Base-by-base conservation (phyloP, 2,797 vertebrate species). In the Nannoperca obscura region DNA sequence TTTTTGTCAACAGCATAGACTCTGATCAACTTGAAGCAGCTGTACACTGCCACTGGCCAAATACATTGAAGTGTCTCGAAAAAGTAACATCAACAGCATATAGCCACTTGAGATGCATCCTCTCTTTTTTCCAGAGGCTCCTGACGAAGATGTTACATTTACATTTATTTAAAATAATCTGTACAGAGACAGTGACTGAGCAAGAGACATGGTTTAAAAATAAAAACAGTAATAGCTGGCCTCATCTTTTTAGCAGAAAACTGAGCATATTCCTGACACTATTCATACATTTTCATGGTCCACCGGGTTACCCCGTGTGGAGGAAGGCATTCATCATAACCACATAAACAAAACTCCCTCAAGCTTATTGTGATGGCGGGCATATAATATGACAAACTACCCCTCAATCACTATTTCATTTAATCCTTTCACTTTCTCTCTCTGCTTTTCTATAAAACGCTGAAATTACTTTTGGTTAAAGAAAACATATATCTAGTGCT, bases 321-420 rank as follows among this genome's bases (percentile, higher is more conserved):
- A 81, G 38, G 76, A 75, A 61, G 59, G 8, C 85, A 92, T 91
- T 82, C 73, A 87, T 93, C 89, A 91, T n/a, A 66, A 49, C n/a
- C n/a, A 69, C 68, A 87, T 78, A 81, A 84, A 88, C 81, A 90
- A 74, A 87, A 71, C 52, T 73, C 76, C 76, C 78, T n/a, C 58
- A 68, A 73, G 82, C 77, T 84, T 73, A 74, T 70, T 82, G 82
- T 81, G 65, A 80, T 42, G 71, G 72, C 49, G 4, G 61, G 46
- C 27, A 68, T 52, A 27, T 78, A 80, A 88, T 70, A 32, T 71
- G 38, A 85, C 70, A 87, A 79, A 80, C 59, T 15, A 40, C 32
- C 30, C 30, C 38, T 76, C 71, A 71, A 60, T 88, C 82, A 81
- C 14, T 62, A 60, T 14, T 57, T 47, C 70, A 30, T 70, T 42